Conservation (phyloP, 2,888 invertebrate genomes). For the Mythimna ferrago region DNA sequence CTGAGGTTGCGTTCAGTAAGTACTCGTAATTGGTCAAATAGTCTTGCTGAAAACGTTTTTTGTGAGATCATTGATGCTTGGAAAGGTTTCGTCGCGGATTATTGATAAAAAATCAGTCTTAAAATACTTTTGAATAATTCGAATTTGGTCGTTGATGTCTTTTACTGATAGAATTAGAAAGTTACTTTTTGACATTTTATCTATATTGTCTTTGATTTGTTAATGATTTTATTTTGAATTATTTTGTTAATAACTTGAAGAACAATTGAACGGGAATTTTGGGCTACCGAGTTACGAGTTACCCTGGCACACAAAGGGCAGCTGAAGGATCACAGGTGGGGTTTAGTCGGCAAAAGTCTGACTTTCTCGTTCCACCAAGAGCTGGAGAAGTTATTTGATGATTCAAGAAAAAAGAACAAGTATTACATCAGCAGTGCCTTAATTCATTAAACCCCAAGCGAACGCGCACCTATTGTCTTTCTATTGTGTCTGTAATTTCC, state of each 20-base stretch:
- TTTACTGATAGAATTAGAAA: constrained; percentile 27
- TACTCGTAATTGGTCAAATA: constrained; percentile 72
- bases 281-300: too few species aligned
- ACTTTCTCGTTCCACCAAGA: too few species aligned
- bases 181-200: background rate
- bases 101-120: background rate
- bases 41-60: constrained; percentile 63
- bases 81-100: constrained; percentile 10
- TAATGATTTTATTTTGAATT: too few species aligned
- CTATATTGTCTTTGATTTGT: background rate
- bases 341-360: too few species aligned
- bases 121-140: background rate
- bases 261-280: too few species aligned
- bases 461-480: too few species aligned
- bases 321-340: too few species aligned
- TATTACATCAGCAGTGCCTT: background rate
- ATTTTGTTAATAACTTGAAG: too few species aligned
- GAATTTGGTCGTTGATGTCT: constrained; percentile 39
- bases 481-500: too few species aligned
- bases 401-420: background rate
- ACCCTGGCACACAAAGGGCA: too few species aligned
- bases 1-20: constrained; percentile 69
- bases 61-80: constrained; percentile 49
- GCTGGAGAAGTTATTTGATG: background rate
- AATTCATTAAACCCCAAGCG: too few species aligned